Conservation (phyloP, 2,888 invertebrate genomes). For the Autographa gamma region DNA sequence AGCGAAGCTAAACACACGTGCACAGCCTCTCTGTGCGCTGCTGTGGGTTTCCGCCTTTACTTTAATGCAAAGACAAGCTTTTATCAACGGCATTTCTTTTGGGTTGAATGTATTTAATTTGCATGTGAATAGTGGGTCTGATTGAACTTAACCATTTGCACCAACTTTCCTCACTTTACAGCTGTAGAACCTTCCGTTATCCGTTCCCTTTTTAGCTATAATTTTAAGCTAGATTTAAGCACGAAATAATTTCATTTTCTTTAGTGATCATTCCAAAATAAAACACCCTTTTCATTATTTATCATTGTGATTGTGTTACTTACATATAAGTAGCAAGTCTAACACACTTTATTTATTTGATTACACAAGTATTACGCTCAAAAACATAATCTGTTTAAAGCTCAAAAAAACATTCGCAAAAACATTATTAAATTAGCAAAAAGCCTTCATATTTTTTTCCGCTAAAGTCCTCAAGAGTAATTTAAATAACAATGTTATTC, state of each 20-base stretch:
- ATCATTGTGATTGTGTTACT: too few relatives aligned
- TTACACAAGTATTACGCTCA: too few relatives aligned
- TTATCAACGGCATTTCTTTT: slow-evolving; percentile 15
- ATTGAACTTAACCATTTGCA: slow-evolving; percentile 33
- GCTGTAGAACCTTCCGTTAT: background rate
- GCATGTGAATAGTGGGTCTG: slow-evolving; percentile 56
- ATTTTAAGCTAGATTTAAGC: background rate
- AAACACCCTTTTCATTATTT: too few relatives aligned
- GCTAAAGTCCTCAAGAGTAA: background rate
- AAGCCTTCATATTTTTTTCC: background rate
- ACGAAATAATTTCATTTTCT: background rate
- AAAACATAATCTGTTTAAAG: too few relatives aligned
- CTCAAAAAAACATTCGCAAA: too few relatives aligned
- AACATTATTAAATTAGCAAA: background rate
- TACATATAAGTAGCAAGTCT: too few relatives aligned
- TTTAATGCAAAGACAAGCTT: slow-evolving; percentile 32
- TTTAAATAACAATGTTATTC: slow-evolving; percentile 14
- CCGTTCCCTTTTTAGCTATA: background rate
- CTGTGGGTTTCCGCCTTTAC: too few relatives aligned
- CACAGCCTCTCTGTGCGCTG: too few relatives aligned
- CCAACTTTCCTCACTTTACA: slow-evolving; percentile 21
- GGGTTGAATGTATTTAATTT: slow-evolving; percentile 56
- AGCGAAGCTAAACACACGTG: too few relatives aligned
- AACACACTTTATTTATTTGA: too few relatives aligned
- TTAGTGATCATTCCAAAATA: too few relatives aligned